phyloP scores from a whole-genome alignment of 2,797 vertebrate species.

The Chloroceryle inda region DNA sequence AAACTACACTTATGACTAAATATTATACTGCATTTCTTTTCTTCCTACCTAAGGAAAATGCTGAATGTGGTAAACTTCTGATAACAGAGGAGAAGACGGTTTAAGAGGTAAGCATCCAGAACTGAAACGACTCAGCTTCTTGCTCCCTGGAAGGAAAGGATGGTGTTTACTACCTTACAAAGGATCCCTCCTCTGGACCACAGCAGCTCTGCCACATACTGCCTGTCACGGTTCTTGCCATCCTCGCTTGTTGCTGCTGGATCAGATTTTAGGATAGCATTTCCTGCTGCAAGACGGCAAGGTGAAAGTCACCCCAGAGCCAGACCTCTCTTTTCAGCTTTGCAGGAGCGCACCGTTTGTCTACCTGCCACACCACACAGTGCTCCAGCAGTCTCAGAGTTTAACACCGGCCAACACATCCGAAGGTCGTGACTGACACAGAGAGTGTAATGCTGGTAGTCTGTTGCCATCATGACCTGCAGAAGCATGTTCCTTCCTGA shows the following conservation, averaged over 20 bases:
- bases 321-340: background rate
- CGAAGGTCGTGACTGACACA: background rate
- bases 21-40: conserved; percentile 28
- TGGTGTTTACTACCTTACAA: background rate
- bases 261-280: background rate
- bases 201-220: background rate
- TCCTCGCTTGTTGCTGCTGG: background rate
- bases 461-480: background rate
- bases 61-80: conserved; percentile 5
- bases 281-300: background rate
- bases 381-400: background rate
- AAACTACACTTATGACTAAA: conserved; percentile 56
- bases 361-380: background rate
- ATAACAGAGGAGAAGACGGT: background rate
- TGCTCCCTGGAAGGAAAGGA: background rate
- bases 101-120: conserved; percentile 8
- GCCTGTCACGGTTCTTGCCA: background rate
- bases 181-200: background rate
- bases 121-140: background rate
- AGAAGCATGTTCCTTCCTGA: background rate
- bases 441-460: background rate
- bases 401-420: background rate
- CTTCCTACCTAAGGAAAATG: background rate
- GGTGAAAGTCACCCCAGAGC: background rate
- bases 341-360: background rate